A percentile compares a stretch with the other conserved stretches of the same genome.
Conservation (phyloP, 2,888 invertebrate species). For the Globia sparganii region DNA sequence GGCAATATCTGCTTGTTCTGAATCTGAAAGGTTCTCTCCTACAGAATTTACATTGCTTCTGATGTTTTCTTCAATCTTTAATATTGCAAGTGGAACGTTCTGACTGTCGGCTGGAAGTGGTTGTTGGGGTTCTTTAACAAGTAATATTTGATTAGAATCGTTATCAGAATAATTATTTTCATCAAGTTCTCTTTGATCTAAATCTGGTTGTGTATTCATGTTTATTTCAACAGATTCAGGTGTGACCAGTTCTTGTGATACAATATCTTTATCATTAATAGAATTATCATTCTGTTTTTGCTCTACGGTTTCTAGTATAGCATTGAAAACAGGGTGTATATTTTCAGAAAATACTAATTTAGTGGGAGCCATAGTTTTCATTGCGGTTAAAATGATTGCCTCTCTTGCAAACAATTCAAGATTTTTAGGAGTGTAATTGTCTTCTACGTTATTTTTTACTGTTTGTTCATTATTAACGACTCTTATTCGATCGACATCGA, state of each 20-base stretch:
- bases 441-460: slow-evolving; percentile 8
- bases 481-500: slow-evolving; percentile 5
- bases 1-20: slow-evolving; percentile 14
- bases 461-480: slow-evolving; percentile 5
- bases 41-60: slow-evolving; percentile 4
- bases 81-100: slow-evolving; percentile 13
- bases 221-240: slow-evolving; percentile 2
- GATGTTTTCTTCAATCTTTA: slow-evolving; percentile 22
- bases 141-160: slow-evolving; percentile 20
- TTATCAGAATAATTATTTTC: slow-evolving; percentile 21
- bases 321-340: slow-evolving; percentile 71
- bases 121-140: slow-evolving; percentile 20
- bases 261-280: slow-evolving; percentile 24
- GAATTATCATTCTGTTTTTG: slow-evolving; percentile 21
- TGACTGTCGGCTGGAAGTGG: slow-evolving; percentile 15
- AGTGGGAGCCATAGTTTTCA: slow-evolving; percentile 69
- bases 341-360: slow-evolving; percentile 74
- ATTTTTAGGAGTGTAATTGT: slow-evolving; percentile 26
- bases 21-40: slow-evolving; percentile 14
- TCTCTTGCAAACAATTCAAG: slow-evolving; percentile 66
- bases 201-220: slow-evolving; percentile 21
- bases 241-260: slow-evolving; percentile 18
- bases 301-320: slow-evolving; percentile 72
- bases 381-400: slow-evolving; percentile 68
- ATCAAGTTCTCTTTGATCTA: slow-evolving; percentile 16